phyloP scores from a whole-genome alignment of 2,888 invertebrate genomes.

The Drosophila yooni region DNA sequence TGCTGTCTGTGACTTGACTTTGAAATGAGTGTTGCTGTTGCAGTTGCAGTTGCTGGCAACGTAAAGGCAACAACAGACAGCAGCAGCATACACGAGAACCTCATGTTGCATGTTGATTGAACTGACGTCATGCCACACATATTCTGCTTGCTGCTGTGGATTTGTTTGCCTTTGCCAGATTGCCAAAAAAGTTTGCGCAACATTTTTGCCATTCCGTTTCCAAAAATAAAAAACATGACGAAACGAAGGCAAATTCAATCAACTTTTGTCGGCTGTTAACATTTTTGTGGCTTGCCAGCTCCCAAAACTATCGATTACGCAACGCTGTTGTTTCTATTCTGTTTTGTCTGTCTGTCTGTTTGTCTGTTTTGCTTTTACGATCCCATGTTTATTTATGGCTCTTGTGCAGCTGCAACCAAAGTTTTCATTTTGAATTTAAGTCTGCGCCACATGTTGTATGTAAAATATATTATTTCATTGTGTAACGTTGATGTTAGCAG shows the following conservation, averaged over 20 bases:
- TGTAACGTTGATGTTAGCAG: background rate
- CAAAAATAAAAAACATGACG: constrained; percentile 27
- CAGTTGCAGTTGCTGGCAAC: constrained; percentile 38
- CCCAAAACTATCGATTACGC: constrained; percentile 45
- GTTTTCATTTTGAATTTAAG: constrained; percentile 13
- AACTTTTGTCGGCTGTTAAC: constrained; percentile 55
- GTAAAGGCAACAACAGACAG: constrained; percentile 19
- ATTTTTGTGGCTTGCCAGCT: constrained; percentile 46
- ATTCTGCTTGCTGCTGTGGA: constrained; percentile 12
- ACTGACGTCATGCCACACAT: constrained; percentile 53
- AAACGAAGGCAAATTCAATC: constrained; percentile 49
- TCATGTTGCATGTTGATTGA: constrained; percentile 71
- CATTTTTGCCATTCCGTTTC: constrained; percentile 31
- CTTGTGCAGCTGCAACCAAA: constrained; percentile 37
- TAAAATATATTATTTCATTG: constrained; percentile 9
- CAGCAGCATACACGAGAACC: constrained; percentile 28
- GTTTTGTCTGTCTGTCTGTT: background rate
- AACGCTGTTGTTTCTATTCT: constrained; percentile 4
- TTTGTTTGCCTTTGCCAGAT: constrained; percentile 28
- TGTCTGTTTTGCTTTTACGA: constrained; percentile 5
- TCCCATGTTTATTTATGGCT: constrained; percentile 38
- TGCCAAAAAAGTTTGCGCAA: constrained; percentile 13
- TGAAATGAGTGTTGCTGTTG: constrained; percentile 65
- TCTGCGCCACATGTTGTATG: constrained; percentile 34
- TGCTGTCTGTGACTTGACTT: constrained; percentile 55